Base-by-base conservation (phyloP, 2,797 vertebrate species). In the Danio albolineatus region DNA sequence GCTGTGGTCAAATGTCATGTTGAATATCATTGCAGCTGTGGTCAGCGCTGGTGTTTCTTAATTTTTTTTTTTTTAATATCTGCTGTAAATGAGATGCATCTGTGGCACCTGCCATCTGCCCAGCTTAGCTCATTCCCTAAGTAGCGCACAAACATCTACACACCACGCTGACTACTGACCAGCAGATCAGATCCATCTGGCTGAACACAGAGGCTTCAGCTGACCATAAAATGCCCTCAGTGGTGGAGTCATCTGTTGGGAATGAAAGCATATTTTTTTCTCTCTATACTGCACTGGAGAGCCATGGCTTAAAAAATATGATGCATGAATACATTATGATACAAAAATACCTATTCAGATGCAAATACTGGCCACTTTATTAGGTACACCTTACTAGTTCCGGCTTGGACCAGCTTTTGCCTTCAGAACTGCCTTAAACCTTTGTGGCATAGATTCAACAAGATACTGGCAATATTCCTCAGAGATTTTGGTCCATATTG, bases 81-180 rank as follows among this genome's bases (percentile, higher is more conserved):
- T 86, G 82, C 73, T 85, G 73, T 86, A 86, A 92, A 91, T 89
- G 70, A 90, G 90, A 91, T 84, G 82, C 89, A 85, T 86, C 85
- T 82, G 79, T 85, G 83, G 86, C 88, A 91, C 81, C 76, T 79
- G 82, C 72, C 89, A 91, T 93, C 90, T 91, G 89, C 82, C 75
- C 59, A 54, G 66, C 71, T 7, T 46, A n/a, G 48, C 83, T 85
- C 75, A 28, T 71, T 80, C 83, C 82, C 75, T 83, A 66, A 85
- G 87, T 89, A 84, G 79, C 87, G 44, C 75, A 81, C 71, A 83
- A 70, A 78, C 17, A 82, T 14, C 53, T 73, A 90, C 86, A 88
- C 83, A 86, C 69, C 75, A 75, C 61, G 74, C 82, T 79, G 73
- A 36, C 69, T n/a, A 86, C 81, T 16, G 71, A 70, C 61, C 73